phyloP scores from a whole-genome alignment of 1,140 invertebrate genomes.

The Bombus cullumanus region DNA sequence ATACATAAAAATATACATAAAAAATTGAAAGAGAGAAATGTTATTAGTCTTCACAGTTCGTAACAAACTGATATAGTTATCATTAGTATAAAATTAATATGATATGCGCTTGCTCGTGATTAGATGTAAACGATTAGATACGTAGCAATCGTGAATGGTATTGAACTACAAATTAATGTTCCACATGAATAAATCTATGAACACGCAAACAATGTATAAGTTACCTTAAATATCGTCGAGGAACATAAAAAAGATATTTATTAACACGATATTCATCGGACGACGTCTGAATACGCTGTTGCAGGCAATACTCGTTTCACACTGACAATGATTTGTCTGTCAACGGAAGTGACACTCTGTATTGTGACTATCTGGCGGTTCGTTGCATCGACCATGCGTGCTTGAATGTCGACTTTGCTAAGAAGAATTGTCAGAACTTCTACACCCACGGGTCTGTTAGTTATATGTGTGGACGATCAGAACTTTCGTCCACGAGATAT shows the following conservation, averaged over 20 bases:
- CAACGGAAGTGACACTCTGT: constrained; percentile 69
- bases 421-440: constrained; percentile 62
- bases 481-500: constrained; percentile 31
- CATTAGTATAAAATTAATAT: not conserved
- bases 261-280: not conserved
- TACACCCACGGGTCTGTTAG: constrained; percentile 53
- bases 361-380: constrained; percentile 53
- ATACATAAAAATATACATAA: not conserved
- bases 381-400: constrained; percentile 56
- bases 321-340: constrained; percentile 70
- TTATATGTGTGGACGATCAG: constrained; percentile 24
- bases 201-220: not conserved
- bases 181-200: not conserved
- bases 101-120: not conserved
- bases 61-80: not conserved
- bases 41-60: not conserved
- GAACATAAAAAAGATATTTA: constrained; percentile 11
- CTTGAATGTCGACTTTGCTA: constrained; percentile 48
- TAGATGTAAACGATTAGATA: constrained; percentile 18
- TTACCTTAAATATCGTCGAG: constrained; percentile 15
- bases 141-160: no score
- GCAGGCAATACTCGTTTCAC: constrained; percentile 46
- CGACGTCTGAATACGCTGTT: constrained; percentile 15
- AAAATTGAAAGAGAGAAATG: not conserved
- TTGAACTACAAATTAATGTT: constrained; percentile 1